phyloP scores from a whole-genome alignment of 2,888 invertebrate genomes.

The Melanargia galathea region DNA sequence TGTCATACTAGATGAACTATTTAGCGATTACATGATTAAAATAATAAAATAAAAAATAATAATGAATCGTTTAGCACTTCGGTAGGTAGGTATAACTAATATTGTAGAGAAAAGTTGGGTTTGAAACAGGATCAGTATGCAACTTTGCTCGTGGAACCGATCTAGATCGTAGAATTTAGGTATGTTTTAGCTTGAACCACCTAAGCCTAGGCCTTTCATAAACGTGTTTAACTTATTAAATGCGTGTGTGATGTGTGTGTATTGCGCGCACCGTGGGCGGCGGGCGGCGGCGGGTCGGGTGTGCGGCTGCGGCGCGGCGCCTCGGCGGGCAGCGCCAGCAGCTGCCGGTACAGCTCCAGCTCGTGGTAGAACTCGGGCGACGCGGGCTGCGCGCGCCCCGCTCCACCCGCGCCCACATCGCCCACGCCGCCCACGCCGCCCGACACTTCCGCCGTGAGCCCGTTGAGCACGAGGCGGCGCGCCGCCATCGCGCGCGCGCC shows the following conservation, averaged over 20 bases:
- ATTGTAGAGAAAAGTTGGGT: too few relatives aligned
- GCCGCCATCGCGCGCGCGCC: conserved; percentile 90
- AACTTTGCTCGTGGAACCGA: too few relatives aligned
- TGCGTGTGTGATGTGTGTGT: too few relatives aligned
- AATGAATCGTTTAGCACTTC: too few relatives aligned
- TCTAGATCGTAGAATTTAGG: too few relatives aligned
- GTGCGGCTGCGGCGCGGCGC: conserved; percentile 40
- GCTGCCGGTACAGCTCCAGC: conserved; percentile 71
- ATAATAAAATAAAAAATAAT: too few relatives aligned
- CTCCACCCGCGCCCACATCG: conserved; percentile 35
- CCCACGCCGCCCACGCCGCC: conserved; percentile 39
- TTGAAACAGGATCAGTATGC: too few relatives aligned
- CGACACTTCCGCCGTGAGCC: conserved; percentile 69
- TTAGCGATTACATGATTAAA: too few relatives aligned
- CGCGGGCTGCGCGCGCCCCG: conserved; percentile 40
- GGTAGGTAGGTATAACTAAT: too few relatives aligned
- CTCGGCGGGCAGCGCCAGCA: conserved; percentile 56
- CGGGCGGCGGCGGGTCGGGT: conserved; percentile 42
- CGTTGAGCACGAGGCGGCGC: conserved; percentile 84
- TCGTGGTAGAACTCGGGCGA: conserved; percentile 74
- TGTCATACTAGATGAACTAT: too few relatives aligned
- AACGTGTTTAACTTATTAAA: too few relatives aligned
- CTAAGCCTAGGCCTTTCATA: too few relatives aligned
- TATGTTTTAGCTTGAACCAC: neutral
- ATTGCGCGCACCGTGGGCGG: neutral